These are phyloP conservation scores for Ypsolopha scabrella DNA, from an alignment of 2,888 invertebrate genomes.

Conservation along the genomic window DNA sequence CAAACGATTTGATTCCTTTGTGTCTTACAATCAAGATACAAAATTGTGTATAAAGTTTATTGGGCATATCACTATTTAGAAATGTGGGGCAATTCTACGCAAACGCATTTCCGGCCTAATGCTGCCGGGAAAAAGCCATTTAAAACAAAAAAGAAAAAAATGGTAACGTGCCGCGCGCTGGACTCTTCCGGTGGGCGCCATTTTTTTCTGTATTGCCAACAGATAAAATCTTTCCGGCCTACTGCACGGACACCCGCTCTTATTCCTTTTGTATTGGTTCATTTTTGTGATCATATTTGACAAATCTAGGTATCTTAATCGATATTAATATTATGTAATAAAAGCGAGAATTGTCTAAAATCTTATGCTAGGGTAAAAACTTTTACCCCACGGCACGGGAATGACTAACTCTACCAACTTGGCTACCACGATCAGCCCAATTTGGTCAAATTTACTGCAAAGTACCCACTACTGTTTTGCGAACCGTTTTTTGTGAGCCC, in stretches of 20 bases:
- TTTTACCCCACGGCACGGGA: too few species aligned
- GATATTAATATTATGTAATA: background rate
- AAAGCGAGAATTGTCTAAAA: too few species aligned
- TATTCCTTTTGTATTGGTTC: slow-evolving; percentile 48
- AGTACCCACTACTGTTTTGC: background rate
- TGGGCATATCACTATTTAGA: slow-evolving; percentile 43
- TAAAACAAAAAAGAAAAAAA: slow-evolving; percentile 68
- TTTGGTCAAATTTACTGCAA: background rate
- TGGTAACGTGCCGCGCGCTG: slow-evolving; percentile 64
- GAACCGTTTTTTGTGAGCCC: background rate
- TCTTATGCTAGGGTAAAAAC: too few species aligned
- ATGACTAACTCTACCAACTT: too few species aligned
- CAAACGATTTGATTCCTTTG: slow-evolving; percentile 35
- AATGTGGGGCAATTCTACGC: slow-evolving; percentile 57
- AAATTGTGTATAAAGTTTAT: slow-evolving; percentile 41
- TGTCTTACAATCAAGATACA: slow-evolving; percentile 31
- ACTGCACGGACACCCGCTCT: slow-evolving; percentile 61
- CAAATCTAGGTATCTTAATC: slow-evolving; percentile 34
- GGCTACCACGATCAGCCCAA: background rate
- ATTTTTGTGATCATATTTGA: slow-evolving; percentile 46
- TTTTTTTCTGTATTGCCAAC: slow-evolving; percentile 70
- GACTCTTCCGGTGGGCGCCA: slow-evolving; percentile 72
- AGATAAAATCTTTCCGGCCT: slow-evolving; percentile 71
- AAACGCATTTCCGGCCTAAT: slow-evolving; percentile 69
- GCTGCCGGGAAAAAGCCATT: slow-evolving; percentile 69